Conservation (phyloP, 2,888 invertebrate species). For the Balanococcus diminutus region DNA sequence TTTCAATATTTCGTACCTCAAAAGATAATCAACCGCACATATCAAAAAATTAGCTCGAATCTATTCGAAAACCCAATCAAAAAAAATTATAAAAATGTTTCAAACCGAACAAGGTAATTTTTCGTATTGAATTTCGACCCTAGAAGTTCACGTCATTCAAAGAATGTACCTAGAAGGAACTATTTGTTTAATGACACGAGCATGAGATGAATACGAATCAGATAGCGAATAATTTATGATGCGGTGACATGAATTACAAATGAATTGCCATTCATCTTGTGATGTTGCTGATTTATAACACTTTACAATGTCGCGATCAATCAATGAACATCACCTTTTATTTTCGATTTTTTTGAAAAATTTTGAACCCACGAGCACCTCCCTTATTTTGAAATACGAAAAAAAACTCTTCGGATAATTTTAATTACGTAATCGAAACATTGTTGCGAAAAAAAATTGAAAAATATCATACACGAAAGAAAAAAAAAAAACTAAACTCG, state of each 20-base stretch:
- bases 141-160: not conserved
- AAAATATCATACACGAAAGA: no score
- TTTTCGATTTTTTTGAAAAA: not conserved
- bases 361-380: not conserved
- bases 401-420: not conserved
- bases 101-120: not conserved
- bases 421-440: not conserved
- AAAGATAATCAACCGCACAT: no score
- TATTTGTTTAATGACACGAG: slow-evolving; percentile 12
- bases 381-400: not conserved
- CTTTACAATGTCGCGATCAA: slow-evolving; percentile 19
- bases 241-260: slow-evolving; percentile 3
- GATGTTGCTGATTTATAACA: not conserved
- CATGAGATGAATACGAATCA: slow-evolving; percentile 13
- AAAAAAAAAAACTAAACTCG: not conserved
- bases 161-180: not conserved
- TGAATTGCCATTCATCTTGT: not conserved
- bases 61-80: no score
- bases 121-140: not conserved
- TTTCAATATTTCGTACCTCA: no score
- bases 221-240: slow-evolving; percentile 20
- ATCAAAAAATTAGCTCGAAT: no score
- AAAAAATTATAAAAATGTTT: not conserved
- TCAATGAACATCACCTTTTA: not conserved
- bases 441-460: not conserved